These are phyloP conservation scores for Homalodisca vitripennis DNA, from an alignment of 1,140 invertebrate genomes.

Conservation along the genomic window DNA sequence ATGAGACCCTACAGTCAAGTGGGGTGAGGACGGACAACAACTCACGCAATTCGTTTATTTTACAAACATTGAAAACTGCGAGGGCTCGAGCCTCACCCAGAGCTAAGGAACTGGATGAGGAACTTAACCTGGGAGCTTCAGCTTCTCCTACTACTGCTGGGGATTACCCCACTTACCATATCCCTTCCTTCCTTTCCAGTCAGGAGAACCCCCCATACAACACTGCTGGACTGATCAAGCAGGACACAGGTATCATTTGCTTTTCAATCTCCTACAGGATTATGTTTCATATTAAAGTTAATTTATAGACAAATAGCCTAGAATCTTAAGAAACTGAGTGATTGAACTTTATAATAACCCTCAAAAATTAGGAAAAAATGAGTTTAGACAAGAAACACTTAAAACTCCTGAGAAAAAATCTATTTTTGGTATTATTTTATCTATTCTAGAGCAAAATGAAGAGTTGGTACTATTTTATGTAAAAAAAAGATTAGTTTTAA, in stretches of 20 bases:
- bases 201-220: slow-evolving; percentile 16
- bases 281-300: too few relatives aligned
- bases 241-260: slow-evolving; percentile 32
- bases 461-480: too few relatives aligned
- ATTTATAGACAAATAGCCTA: too few relatives aligned
- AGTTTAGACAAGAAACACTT: too few relatives aligned
- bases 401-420: too few relatives aligned
- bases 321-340: too few relatives aligned
- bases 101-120: not conserved
- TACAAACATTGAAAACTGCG: not conserved
- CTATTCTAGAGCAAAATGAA: too few relatives aligned
- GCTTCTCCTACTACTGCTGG: not conserved
- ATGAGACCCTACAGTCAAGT: slow-evolving; percentile 27
- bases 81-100: not conserved
- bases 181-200: not conserved
- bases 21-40: slow-evolving; percentile 16
- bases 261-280: too few relatives aligned
- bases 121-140: not conserved
- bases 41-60: slow-evolving; percentile 1
- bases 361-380: too few relatives aligned
- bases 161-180: not conserved
- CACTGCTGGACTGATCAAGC: slow-evolving; percentile 25
- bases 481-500: too few relatives aligned
- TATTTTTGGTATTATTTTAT: too few relatives aligned
- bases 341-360: too few relatives aligned